Evolutionary conservation across 1,140 invertebrate species (phyloP).

Genomic region (Diplogasteroides magnus): DNA sequence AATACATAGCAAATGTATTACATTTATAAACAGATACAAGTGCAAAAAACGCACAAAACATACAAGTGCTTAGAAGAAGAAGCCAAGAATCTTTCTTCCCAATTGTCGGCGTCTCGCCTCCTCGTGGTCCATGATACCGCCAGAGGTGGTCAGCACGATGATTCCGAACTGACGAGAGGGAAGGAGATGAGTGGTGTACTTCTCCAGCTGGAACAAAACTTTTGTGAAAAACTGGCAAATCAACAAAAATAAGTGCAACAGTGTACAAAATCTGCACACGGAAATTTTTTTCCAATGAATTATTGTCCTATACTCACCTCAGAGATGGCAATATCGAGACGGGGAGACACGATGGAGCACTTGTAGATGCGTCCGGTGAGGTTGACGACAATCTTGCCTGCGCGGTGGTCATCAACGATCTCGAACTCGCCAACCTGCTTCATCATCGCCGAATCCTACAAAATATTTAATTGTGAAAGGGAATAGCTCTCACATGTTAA

Average conservation of each 20-base stretch:
- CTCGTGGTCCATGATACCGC: constrained; percentile 99
- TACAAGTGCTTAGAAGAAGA: constrained; percentile 83
- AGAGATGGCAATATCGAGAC: constrained; percentile 93
- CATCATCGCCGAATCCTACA: constrained; percentile 99
- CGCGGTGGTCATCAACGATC: constrained; percentile 97
- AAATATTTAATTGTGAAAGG: too few species aligned
- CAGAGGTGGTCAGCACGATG: constrained; percentile 94
- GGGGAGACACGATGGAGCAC: constrained; percentile 65
- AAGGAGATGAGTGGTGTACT: constrained; percentile 92
- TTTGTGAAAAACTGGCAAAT: too few species aligned
- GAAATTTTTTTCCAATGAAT: too few species aligned
- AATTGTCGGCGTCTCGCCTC: constrained; percentile 98
- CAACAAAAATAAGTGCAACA: too few species aligned
- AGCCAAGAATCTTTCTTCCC: constrained; percentile 98
- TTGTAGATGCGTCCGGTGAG: constrained; percentile 96
- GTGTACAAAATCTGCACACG: too few species aligned
- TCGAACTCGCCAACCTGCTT: constrained; percentile 99
- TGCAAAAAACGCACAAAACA: neutral
- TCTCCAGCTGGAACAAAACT: too few species aligned
- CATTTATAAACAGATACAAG: neutral
- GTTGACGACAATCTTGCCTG: constrained; percentile 98
- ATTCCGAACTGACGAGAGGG: constrained; percentile 99
- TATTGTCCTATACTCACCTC: too few species aligned
- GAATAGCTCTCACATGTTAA: too few species aligned
- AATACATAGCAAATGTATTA: neutral